Evolutionary conservation across 2,888 invertebrate species (phyloP), one percentile per base, ranked within the genome.

Genomic region (Cylindroiulus punctatus): DNA sequence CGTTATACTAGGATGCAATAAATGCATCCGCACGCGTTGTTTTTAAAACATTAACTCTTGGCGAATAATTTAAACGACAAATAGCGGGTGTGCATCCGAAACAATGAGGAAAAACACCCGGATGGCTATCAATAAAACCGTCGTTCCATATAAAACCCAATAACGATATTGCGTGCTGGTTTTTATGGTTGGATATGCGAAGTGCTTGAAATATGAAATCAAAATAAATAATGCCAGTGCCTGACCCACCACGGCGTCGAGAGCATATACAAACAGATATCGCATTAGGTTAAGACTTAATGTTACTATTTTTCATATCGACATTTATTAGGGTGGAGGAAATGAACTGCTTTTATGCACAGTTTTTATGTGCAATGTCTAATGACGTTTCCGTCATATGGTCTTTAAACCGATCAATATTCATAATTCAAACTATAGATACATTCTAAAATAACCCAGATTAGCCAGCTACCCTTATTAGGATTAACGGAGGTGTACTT

Each of bases 161-260:
- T 76, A 76, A 76, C 76, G 32, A 76, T 76, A 76, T 76, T 17
- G 76, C 76, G 76, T 76, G 76, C 76, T 76, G 76, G 30, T 76
- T 76, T 65, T 76, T 76, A 76, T 76, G 76, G 65, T 32, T 30
- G 14, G 76, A 30, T 76, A 76, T 76, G 5, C 30, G 30, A 17
- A 30, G 76, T 10, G 30, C 8, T 76, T 30, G 12, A 76, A 32
- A 30, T 30, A 76, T 1, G 26, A 76, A 76, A 76, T 76, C 30
- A 76, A 76, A 76, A 76, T 76, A 76, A 76, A 76, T 76, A 76
- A 76, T 76, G 76, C 76, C 26, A 14, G 17, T 2, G 30, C 17
- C 76, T 76, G 76, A 76, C 65, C 65, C 65, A 65, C 65, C 65
- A 65, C 65, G 26, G 65, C 65, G 65, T 12, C 76, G 32, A 26